Base-by-base conservation (phyloP, 2,888 invertebrate genomes). In the Pachliopta kotzebuea region DNA sequence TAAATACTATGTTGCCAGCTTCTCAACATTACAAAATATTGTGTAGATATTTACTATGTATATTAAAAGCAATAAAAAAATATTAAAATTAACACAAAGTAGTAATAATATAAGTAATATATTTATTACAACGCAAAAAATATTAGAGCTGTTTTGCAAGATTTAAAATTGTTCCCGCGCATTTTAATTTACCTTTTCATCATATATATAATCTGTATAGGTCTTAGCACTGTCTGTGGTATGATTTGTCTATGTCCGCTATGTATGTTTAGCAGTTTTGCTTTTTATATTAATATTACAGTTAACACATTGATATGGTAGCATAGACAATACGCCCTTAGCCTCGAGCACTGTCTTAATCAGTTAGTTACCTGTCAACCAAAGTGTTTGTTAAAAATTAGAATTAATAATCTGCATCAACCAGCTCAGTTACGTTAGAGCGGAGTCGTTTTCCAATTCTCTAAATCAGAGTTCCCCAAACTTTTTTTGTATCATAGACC, bases 301-400 rank as follows among this genome's bases (percentile, higher is more conserved):
- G 67, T 69, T 67, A 67, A 54, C 37, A 66, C 71, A 71, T 76
- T 78, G 80, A 75, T 80, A 73, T 80, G 80, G 62, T 75, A 71
- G 77, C 74, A 72, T 72, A 71, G 72, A 68, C 69, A 70, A 60
- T 65, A 67, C 52, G 42, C 71, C 62, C 71, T 75, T 76, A 71
- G 68, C 65, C 66, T 67, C 52, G 20, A 23, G 63, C 63, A 57
- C 72, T 69, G 70, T 69, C 62, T 68, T 67, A 66, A 72, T 74
- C 82, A 76, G 68, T 79, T 78, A 89, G 90, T 90, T 90, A 90
- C 90, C 90, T 83, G 78, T 79, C 81, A 73, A 84, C 90, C 90
- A 90, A 90, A 90, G 90, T 83, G 70, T 75, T 79, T 74, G 79
- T 79, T 72, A 74, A 37, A 31, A 71, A 69, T 67, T 66, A 62